Percentiles rank a stretch among this genome's conserved stretches.
Conservation (phyloP, 2,888 invertebrate species). For the Mantis religiosa region DNA sequence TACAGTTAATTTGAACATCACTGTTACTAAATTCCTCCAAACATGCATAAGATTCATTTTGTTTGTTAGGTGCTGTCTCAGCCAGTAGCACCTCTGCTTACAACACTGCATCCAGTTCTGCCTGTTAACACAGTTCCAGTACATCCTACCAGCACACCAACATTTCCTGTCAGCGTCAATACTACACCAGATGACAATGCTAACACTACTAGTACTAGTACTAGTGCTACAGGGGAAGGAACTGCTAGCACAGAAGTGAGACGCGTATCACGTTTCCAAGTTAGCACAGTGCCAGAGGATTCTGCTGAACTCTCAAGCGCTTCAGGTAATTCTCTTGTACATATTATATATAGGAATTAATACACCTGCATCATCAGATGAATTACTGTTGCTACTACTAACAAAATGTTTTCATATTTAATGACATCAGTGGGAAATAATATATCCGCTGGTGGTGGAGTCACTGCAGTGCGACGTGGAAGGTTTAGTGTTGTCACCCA, state of each 20-base stretch:
- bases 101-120: conserved; percentile 34
- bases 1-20: too few relatives aligned
- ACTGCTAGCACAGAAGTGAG: conserved; percentile 35
- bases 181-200: conserved; percentile 18
- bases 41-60: too few relatives aligned
- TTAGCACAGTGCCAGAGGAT: conserved; percentile 49
- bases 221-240: background rate
- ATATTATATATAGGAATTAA: background rate
- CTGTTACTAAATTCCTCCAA: too few relatives aligned
- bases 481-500: conserved; percentile 40
- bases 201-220: background rate
- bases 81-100: conserved; percentile 39
- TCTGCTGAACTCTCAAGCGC: conserved; percentile 14
- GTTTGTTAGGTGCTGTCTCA: conserved; percentile 36
- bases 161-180: conserved; percentile 12
- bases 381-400: background rate
- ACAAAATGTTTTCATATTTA: background rate
- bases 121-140: conserved; percentile 34
- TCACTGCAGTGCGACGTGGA: conserved; percentile 28
- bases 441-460: background rate
- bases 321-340: background rate
- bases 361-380: background rate
- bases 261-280: conserved; percentile 50
- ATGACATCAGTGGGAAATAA: background rate
- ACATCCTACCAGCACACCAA: conserved; percentile 16